phyloP scores from a whole-genome alignment of 1,140 invertebrate species.

The Drosophila sproati region DNA sequence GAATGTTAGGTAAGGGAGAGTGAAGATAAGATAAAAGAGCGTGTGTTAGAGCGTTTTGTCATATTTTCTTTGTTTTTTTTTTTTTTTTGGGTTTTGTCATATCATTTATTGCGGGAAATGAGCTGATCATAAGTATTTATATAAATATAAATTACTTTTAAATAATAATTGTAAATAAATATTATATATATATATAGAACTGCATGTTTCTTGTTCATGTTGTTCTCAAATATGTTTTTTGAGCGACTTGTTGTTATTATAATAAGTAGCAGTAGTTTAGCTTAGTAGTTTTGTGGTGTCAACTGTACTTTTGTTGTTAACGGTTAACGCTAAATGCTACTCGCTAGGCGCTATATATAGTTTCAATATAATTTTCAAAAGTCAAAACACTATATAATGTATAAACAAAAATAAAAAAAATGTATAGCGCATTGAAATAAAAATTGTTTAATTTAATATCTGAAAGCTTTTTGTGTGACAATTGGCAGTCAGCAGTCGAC shows the following conservation, averaged over 20 bases:
- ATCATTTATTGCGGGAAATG: constrained; percentile 58
- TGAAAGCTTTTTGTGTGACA: constrained; percentile 36
- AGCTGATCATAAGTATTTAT: constrained; percentile 62
- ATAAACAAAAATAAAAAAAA: constrained; percentile 33
- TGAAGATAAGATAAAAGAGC: constrained; percentile 75
- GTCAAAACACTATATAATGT: constrained; percentile 39
- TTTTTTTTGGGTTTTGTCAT: not conserved
- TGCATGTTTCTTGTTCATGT: constrained; percentile 52
- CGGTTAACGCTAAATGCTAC: constrained; percentile 64
- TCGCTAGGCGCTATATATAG: constrained; percentile 64
- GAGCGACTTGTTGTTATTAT: constrained; percentile 28
- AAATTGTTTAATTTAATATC: constrained; percentile 21
- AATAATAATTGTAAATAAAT: constrained; percentile 29
- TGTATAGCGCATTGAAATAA: constrained; percentile 5
- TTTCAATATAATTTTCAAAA: constrained; percentile 39
- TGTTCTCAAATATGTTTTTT: constrained; percentile 21
- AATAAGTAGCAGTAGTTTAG: constrained; percentile 45
- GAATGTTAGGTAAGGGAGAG: constrained; percentile 52
- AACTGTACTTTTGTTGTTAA: constrained; percentile 62
- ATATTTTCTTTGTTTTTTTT: constrained; percentile 37
- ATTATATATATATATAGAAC: constrained; percentile 19
- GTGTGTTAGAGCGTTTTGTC: constrained; percentile 71
- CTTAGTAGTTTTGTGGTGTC: constrained; percentile 30
- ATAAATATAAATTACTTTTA: constrained; percentile 40
- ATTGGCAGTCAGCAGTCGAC: constrained; percentile 5